These are phyloP conservation scores for Pheosia gnoma DNA, from an alignment of 2,888 invertebrate genomes.

Conservation along the genomic window DNA sequence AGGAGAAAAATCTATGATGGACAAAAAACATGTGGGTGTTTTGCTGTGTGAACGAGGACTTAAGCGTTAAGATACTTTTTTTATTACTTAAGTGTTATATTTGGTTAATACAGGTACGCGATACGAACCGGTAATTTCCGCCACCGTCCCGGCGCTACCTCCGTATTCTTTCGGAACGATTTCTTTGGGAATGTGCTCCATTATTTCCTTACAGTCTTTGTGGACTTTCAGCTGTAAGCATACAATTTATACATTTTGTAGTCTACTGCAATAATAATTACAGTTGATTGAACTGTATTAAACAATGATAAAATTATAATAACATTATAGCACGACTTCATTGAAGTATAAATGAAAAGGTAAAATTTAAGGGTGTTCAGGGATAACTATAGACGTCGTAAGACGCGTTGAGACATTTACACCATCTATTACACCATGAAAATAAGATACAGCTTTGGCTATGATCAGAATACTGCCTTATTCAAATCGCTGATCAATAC, in stretches of 20 bases:
- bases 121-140: constrained; percentile 76
- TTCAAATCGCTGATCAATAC: no score
- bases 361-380: no score
- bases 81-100: not conserved
- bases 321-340: not conserved
- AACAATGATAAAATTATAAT: not conserved
- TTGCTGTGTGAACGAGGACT: no score
- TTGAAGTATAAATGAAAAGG: not conserved
- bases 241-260: not conserved
- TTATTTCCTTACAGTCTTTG: constrained; percentile 79
- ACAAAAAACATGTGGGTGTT: no score
- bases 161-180: constrained; percentile 87
- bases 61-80: no score
- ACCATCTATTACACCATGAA: no score
- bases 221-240: constrained; percentile 82
- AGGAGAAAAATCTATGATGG: no score
- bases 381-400: no score
- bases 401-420: no score
- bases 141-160: constrained; percentile 82
- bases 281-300: not conserved
- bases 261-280: not conserved
- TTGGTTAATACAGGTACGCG: not conserved
- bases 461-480: no score
- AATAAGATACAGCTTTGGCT: no score
- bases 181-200: constrained; percentile 82